These are phyloP conservation scores for Acanthurus leucopareius DNA, from an alignment of 2,797 vertebrate species.

Conservation along the genomic window DNA sequence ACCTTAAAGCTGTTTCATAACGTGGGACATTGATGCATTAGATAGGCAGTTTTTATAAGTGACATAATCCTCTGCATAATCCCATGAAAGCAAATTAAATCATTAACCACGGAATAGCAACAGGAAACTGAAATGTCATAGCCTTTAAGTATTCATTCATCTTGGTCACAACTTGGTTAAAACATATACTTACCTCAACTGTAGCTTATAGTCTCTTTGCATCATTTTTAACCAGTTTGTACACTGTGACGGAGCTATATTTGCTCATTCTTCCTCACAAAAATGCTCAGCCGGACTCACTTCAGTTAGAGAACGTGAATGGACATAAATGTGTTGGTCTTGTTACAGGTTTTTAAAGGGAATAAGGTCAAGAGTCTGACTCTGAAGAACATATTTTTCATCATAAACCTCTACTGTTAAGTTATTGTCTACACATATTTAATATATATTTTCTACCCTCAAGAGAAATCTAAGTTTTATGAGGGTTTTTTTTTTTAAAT, in stretches of 20 bases:
- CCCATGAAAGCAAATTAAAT: constrained; percentile 29
- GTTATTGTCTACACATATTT: constrained; percentile 42
- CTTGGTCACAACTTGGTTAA: constrained; percentile 32
- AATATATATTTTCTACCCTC: constrained; percentile 19
- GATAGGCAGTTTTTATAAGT: constrained; percentile 37
- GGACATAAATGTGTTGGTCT: constrained; percentile 24
- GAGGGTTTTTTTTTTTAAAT: constrained; percentile 23
- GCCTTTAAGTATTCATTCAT: constrained; percentile 59
- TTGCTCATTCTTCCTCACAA: constrained; percentile 59
- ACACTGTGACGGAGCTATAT: constrained; percentile 73
- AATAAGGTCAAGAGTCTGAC: constrained; percentile 45
- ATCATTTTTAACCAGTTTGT: constrained; percentile 52
- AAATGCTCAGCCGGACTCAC: constrained; percentile 57
- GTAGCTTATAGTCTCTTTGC: constrained; percentile 45
- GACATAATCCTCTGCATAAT: constrained; percentile 42
- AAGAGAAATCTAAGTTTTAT: constrained; percentile 33
- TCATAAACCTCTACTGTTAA: constrained; percentile 44
- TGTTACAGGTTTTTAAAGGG: constrained; percentile 47
- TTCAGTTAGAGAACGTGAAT: constrained; percentile 32
- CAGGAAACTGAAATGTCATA: constrained; percentile 48
- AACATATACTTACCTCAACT: constrained; percentile 38
- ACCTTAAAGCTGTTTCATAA: constrained; percentile 37
- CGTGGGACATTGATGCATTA: constrained; percentile 39
- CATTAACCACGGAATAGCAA: constrained; percentile 18
- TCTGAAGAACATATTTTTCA: constrained; percentile 31